Evolutionary conservation across 2,113 vertebrate genomes (phyloP).

Genomic region (Coptodon bakossiorum): DNA sequence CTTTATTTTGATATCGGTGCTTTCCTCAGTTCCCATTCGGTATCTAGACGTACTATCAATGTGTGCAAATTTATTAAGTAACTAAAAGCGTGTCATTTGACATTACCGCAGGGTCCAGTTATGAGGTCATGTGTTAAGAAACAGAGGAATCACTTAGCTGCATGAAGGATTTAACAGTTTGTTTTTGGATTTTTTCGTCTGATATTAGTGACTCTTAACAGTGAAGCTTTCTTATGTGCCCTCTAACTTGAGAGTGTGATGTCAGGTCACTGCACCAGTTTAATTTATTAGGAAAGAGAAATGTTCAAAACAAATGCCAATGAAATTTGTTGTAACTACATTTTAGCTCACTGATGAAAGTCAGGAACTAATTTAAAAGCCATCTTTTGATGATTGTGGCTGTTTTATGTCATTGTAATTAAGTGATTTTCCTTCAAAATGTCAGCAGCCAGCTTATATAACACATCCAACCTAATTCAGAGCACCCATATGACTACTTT

Average conservation of each 20-base stretch:
- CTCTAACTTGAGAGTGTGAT: background rate
- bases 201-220: background rate
- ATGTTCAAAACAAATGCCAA: background rate
- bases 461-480: background rate
- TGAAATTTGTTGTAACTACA: background rate
- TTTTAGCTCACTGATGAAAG: background rate
- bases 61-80: background rate
- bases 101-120: background rate
- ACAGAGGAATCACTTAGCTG: background rate
- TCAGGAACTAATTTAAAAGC: rapidly evolving
- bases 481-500: background rate
- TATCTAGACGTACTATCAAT: background rate
- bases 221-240: background rate
- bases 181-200: rapidly evolving
- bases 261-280: background rate
- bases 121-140: background rate
- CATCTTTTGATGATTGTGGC: background rate
- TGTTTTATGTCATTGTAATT: background rate
- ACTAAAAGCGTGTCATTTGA: background rate
- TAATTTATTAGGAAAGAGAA: background rate
- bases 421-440: background rate
- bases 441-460: background rate
- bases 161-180: background rate
- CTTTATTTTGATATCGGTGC: background rate
- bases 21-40: background rate